Percentiles rank a stretch among this genome's conserved stretches.
Evolutionary conservation across 2,113 vertebrate species (phyloP).

Genomic region (Aythya baeri): DNA sequence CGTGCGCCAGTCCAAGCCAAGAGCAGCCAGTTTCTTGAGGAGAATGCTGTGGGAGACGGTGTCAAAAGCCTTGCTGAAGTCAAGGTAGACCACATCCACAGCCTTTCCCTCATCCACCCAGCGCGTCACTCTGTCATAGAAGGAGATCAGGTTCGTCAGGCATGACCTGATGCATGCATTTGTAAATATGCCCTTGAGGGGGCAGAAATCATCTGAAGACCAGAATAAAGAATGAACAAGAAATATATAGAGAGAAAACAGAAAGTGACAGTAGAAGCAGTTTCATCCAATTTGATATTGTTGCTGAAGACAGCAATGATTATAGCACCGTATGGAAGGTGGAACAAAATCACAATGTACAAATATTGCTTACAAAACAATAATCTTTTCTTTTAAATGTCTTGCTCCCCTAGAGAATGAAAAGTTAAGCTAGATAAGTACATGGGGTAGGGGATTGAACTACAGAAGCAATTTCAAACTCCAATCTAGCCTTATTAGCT

Average conservation of each 20-base stretch:
- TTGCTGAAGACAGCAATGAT: not conserved
- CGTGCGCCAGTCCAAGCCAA: too few species aligned
- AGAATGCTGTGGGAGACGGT: too few species aligned
- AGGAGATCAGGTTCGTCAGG: too few species aligned
- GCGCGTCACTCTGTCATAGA: too few species aligned
- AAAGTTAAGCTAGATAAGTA: not conserved
- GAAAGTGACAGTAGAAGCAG: not conserved
- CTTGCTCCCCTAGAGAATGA: not conserved
- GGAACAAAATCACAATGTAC: not conserved
- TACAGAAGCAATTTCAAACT: conserved; percentile 4
- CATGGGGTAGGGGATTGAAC: not conserved
- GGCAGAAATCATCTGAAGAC: not conserved
- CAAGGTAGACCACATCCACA: too few species aligned
- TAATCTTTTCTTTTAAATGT: not conserved
- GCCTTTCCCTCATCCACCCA: too few species aligned
- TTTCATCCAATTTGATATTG: not conserved
- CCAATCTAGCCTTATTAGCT: conserved; percentile 9
- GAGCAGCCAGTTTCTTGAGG: too few species aligned
- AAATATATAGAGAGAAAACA: not conserved
- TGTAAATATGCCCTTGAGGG: not conserved
- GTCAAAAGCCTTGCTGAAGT: too few species aligned
- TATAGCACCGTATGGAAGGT: not conserved
- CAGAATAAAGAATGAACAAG: not conserved
- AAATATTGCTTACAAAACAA: not conserved
- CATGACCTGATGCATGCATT: too few species aligned